Percentiles rank a stretch among this genome's conserved stretches.
These are phyloP conservation scores for Bujurquina vittata DNA, from an alignment of 2,113 vertebrate species.

Conservation along the genomic window DNA sequence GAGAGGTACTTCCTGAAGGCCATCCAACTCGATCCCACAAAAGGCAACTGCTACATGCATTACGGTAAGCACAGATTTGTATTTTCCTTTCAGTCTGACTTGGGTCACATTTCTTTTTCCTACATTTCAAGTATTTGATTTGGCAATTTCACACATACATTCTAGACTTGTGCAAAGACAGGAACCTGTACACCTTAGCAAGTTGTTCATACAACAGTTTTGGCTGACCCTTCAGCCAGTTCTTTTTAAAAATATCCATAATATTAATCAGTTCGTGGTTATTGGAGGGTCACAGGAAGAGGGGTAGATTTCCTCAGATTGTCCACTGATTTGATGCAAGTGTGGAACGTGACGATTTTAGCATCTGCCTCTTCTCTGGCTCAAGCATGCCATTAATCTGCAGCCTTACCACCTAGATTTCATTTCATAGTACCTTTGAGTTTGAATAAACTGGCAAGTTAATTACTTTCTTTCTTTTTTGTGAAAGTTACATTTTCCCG, in stretches of 20 bases:
- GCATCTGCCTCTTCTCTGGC: neutral
- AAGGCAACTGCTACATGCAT: constrained; percentile 99
- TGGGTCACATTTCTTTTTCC: constrained; percentile 15
- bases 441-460: constrained; percentile 2
- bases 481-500: no score
- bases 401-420: neutral
- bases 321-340: constrained; percentile 44
- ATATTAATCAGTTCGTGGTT: constrained; percentile 6
- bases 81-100: neutral
- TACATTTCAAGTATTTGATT: constrained; percentile 5
- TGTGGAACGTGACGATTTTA: constrained; percentile 30
- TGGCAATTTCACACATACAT: neutral
- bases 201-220: neutral
- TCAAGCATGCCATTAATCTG: neutral
- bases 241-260: neutral
- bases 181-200: constrained; percentile 2
- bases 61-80: constrained; percentile 85
- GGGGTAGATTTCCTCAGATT: constrained; percentile 57
- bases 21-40: constrained; percentile 94
- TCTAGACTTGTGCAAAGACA: constrained; percentile 9
- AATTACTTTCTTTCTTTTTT: neutral
- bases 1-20: constrained; percentile 96
- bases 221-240: constrained; percentile 36
- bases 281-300: neutral
- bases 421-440: neutral